phyloP scores from a whole-genome alignment of 2,888 invertebrate genomes.

The Xanthia icteritia region DNA sequence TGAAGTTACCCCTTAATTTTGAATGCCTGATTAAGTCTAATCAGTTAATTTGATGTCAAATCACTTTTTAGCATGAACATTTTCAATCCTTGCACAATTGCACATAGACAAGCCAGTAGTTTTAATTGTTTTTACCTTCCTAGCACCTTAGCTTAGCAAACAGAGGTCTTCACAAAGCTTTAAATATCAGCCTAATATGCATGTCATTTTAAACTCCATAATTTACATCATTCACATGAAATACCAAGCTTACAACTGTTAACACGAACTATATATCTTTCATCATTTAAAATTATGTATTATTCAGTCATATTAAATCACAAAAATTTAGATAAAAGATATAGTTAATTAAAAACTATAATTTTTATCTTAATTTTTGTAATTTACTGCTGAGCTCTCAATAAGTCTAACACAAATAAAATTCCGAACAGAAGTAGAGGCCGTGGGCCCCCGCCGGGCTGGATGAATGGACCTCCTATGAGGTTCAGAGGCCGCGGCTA shows the following conservation, averaged over 20 bases:
- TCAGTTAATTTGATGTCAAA: background rate
- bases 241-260: background rate
- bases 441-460: slow-evolving; percentile 82
- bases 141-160: background rate
- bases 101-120: background rate
- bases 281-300: background rate
- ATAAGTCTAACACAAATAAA: slow-evolving; percentile 31
- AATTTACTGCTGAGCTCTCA: background rate
- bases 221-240: background rate
- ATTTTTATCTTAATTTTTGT: background rate
- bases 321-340: background rate
- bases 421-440: slow-evolving; percentile 71
- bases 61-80: background rate
- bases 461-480: slow-evolving; percentile 91
- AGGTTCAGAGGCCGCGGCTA: slow-evolving; percentile 93
- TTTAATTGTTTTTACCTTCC: background rate
- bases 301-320: background rate
- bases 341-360: background rate
- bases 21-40: background rate
- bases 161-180: background rate
- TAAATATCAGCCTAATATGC: background rate
- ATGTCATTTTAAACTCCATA: background rate
- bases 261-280: background rate
- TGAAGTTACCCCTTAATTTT: background rate
- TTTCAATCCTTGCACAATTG: no score